phyloP scores from a whole-genome alignment of 1,140 invertebrate genomes.

The Drosophila cardini region DNA sequence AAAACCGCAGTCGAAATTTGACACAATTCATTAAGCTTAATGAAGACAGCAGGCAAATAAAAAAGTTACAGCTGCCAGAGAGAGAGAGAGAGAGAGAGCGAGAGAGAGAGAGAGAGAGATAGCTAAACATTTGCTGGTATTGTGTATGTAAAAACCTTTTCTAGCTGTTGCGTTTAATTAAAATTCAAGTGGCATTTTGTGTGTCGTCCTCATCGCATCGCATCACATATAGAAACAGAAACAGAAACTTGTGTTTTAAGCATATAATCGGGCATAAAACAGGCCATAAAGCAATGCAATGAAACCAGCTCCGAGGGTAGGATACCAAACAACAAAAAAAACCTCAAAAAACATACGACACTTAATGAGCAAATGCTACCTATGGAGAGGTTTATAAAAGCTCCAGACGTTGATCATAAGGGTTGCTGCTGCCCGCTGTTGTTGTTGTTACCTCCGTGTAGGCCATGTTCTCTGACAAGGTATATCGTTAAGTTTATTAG shows the following conservation, averaged over 20 bases:
- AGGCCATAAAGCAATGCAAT: slow-evolving; percentile 75
- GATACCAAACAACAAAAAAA: neutral
- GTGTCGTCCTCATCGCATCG: slow-evolving; percentile 41
- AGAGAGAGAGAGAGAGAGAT: slow-evolving; percentile 9
- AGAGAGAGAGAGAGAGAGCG: slow-evolving; percentile 18
- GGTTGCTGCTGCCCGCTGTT: neutral
- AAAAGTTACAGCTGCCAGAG: slow-evolving; percentile 40
- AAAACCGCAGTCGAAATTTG: slow-evolving; percentile 73
- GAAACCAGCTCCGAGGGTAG: slow-evolving; percentile 24
- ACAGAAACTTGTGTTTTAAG: slow-evolving; percentile 73
- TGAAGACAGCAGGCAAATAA: slow-evolving; percentile 64
- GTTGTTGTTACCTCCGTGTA: neutral
- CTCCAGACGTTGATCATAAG: slow-evolving; percentile 3
- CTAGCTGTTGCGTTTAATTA: slow-evolving; percentile 83
- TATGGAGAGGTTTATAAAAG: slow-evolving; percentile 42
- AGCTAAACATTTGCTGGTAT: slow-evolving; percentile 10
- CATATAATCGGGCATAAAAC: slow-evolving; percentile 82
- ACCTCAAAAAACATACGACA: slow-evolving; percentile 22
- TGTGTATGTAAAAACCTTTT: slow-evolving; percentile 20
- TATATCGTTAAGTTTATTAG: slow-evolving; percentile 46
- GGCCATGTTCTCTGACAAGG: slow-evolving; percentile 18
- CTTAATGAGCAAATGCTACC: slow-evolving; percentile 54
- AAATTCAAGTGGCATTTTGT: slow-evolving; percentile 83
- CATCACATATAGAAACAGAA: too few species aligned
- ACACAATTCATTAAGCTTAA: slow-evolving; percentile 83